These are phyloP conservation scores for Ceraclea dissimilis DNA, from an alignment of 2,888 invertebrate species.

Conservation along the genomic window DNA sequence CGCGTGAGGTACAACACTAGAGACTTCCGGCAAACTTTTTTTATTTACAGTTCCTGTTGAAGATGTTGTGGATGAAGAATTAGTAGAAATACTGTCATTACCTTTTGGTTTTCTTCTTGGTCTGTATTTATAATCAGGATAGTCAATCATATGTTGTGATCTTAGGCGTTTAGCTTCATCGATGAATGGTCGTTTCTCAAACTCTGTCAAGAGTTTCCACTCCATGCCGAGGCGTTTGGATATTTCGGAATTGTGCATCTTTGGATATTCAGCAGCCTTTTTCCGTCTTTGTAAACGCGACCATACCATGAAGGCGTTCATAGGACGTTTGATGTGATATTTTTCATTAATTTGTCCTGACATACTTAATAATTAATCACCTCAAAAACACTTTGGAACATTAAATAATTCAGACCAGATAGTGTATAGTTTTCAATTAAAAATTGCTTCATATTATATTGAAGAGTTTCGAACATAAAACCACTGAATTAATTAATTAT, in stretches of 20 bases:
- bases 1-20: conserved; percentile 29
- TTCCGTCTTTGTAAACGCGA: conserved; percentile 80
- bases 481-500: no score
- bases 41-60: not conserved
- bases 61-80: not conserved
- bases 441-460: no score
- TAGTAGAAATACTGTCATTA: not conserved
- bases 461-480: no score
- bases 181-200: conserved; percentile 78
- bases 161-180: conserved; percentile 78
- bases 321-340: conserved; percentile 84
- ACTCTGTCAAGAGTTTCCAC: conserved; percentile 75
- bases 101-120: conserved; percentile 54
- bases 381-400: no score
- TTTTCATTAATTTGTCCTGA: not conserved
- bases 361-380: not conserved
- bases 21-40: conserved; percentile 4
- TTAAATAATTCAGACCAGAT: no score
- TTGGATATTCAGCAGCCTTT: conserved; percentile 77
- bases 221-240: conserved; percentile 75
- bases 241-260: conserved; percentile 70
- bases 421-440: no score
- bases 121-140: conserved; percentile 65
- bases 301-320: conserved; percentile 99
- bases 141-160: conserved; percentile 64